Conservation (phyloP, 2,797 vertebrate species). For the Mormyrus proboscirostris region DNA sequence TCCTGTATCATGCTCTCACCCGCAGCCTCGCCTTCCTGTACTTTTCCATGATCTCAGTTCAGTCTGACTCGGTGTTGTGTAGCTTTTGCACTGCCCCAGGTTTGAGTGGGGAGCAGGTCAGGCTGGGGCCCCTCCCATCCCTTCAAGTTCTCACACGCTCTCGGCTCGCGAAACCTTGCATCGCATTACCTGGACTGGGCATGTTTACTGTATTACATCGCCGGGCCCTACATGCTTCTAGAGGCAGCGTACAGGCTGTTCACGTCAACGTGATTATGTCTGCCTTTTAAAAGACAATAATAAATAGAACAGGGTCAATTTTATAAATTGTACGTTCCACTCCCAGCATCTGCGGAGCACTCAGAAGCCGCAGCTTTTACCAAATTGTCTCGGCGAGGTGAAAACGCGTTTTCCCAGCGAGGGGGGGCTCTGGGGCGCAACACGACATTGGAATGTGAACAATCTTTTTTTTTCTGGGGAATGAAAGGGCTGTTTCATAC, state of each 20-base stretch:
- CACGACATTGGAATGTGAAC: not conserved
- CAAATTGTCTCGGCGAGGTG: not conserved
- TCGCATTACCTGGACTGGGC: slow-evolving; percentile 32
- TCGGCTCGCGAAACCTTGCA: slow-evolving; percentile 32
- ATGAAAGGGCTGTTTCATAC: slow-evolving; percentile 3
- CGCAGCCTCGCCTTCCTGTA: not conserved
- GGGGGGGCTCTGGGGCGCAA: not conserved
- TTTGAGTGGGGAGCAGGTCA: not conserved
- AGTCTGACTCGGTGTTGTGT: not conserved
- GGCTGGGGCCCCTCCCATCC: slow-evolving; percentile 28
- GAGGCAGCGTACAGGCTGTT: slow-evolving; percentile 24
- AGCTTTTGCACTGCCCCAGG: not conserved
- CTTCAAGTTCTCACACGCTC: slow-evolving; percentile 48
- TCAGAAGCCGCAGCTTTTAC: slow-evolving; percentile 6
- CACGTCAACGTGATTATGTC: not conserved
- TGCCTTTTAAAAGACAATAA: not conserved
- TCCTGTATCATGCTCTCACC: not conserved
- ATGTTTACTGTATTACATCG: slow-evolving; percentile 53
- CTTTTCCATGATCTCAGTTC: slow-evolving; percentile 7
- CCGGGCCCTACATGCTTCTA: slow-evolving; percentile 24
- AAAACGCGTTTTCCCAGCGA: not conserved
- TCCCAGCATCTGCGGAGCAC: slow-evolving; percentile 24
- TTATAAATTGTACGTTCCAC: not conserved
- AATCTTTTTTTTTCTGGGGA: not conserved
- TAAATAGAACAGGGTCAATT: not conserved